Evolutionary conservation across 1,140 invertebrate species (phyloP), one percentile per base, ranked within the genome.

Genomic region (Ceratina calcarata): DNA sequence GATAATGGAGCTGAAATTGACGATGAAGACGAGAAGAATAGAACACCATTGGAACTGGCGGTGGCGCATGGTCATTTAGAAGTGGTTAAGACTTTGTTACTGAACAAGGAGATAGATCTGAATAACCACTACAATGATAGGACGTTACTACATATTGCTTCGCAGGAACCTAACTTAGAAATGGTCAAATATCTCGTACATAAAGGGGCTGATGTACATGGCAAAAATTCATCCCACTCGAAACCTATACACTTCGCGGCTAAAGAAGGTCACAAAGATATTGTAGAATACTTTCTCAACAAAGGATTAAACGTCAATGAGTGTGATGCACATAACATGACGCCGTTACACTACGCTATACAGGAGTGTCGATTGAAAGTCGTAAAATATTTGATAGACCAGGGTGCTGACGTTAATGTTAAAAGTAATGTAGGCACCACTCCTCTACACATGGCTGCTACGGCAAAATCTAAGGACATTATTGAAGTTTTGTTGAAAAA

Each of bases 111-210:
- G 24, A 45, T 45, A 6, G 55, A 72, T 27, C 37, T 79, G 1
- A 72, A 79, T n/a, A 53, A 45, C 51, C 18, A 27, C 2, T 20
- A 22, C 16, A 37, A 72, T n/a, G 53, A 72, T 95, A 96, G 12
- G n/a, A 79, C 62, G 10, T 16, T 72, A n/a, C 20, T 79, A 15
- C 69, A 79, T 10, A 51, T 71, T 66, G 77, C 77, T 22, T 13
- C 64, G 12, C 69, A 58, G 18, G 55, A 16, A 15, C 13, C 53
- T 22, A 49, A 79, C 20, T n/a, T 60, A 22, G 15, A 57, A n/a
- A 79, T 79, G 18, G 58, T 57, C 8, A 37, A 27, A 49, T 64
- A 32, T 24, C 37, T 79, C n/a, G 20, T 73, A 20, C 37, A 79
- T 55, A 20, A 74, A 13, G 86, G 82, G n/a, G 70, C 78, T 15